Evolutionary conservation across 2,113 vertebrate species (phyloP).

Genomic region (Platichthys stellatus): DNA sequence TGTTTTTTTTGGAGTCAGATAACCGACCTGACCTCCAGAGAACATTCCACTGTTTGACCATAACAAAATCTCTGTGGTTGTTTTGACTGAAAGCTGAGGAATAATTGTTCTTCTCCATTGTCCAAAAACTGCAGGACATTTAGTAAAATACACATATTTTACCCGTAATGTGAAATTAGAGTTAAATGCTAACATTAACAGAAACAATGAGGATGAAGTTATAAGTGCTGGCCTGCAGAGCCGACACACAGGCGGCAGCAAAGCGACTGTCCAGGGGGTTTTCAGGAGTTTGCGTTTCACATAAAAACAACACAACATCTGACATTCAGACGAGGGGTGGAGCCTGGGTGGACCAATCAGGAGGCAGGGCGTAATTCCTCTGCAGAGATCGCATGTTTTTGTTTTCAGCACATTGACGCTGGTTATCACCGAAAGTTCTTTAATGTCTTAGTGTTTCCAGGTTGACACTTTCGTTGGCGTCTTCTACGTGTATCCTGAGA

Average conservation of each 20-base stretch:
- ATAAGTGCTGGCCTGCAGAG: neutral
- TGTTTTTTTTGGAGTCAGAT: slow-evolving; percentile 18
- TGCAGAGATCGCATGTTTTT: neutral
- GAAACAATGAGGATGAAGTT: neutral
- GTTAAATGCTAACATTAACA: slow-evolving; percentile 7
- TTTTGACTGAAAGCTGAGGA: neutral
- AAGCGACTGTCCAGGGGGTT: neutral
- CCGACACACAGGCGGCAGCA: slow-evolving; percentile 8
- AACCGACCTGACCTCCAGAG: slow-evolving; percentile 18
- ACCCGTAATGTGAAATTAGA: neutral
- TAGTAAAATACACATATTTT: slow-evolving; percentile 1
- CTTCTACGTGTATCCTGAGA: too few relatives aligned
- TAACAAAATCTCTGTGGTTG: slow-evolving; percentile 17
- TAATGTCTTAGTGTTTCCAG: too few relatives aligned
- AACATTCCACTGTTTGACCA: slow-evolving; percentile 20
- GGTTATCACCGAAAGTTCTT: too few relatives aligned
- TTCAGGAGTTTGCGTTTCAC: too few relatives aligned
- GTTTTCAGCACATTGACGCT: neutral
- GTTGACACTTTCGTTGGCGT: too few relatives aligned
- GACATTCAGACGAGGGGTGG: too few relatives aligned
- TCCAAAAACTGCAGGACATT: neutral
- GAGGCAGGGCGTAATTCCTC: too few relatives aligned
- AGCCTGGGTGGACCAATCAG: too few relatives aligned
- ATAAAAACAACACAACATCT: too few relatives aligned
- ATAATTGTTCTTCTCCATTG: neutral